phyloP scores from a whole-genome alignment of 2,113 vertebrate genomes.

The Gopherus flavomarginatus region DNA sequence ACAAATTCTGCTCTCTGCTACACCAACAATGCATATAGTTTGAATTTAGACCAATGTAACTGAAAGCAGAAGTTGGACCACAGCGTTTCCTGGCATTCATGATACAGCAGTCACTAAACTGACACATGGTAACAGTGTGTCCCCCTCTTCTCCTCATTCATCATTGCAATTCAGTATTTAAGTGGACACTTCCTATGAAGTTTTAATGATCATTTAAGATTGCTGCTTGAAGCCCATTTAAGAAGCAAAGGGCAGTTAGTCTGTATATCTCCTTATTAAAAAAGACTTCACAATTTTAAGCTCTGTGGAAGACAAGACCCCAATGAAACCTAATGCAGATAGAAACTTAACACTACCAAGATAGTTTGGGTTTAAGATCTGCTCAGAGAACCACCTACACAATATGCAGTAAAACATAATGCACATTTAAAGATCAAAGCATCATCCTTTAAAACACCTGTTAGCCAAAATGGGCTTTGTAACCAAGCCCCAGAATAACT shows the following conservation, averaged over 20 bases:
- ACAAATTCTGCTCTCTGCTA: background rate
- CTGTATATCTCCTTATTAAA: slow-evolving; percentile 22
- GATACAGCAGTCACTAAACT: background rate
- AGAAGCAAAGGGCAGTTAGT: slow-evolving; percentile 29
- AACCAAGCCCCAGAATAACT: slow-evolving; percentile 53
- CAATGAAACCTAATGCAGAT: slow-evolving; percentile 21
- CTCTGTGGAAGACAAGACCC: slow-evolving; percentile 37
- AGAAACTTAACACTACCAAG: background rate
- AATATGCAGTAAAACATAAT: slow-evolving; percentile 54
- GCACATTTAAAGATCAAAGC: slow-evolving; percentile 61
- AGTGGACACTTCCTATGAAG: background rate
- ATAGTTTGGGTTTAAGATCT: slow-evolving; percentile 39
- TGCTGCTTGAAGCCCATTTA: background rate
- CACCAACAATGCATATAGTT: background rate
- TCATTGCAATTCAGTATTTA: background rate
- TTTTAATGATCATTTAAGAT: background rate
- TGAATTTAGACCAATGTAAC: background rate
- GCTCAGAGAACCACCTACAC: background rate
- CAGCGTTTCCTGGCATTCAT: background rate
- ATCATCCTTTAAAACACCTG: slow-evolving; percentile 65
- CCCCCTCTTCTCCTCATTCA: background rate
- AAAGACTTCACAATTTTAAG: background rate
- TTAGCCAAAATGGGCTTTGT: slow-evolving; percentile 1
- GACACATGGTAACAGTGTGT: background rate
- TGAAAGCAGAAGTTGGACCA: background rate